Percentiles rank a stretch among this genome's conserved stretches.
Conservation (phyloP, 64 coral and sea anemone species). For the Trachythela sp. region DNA sequence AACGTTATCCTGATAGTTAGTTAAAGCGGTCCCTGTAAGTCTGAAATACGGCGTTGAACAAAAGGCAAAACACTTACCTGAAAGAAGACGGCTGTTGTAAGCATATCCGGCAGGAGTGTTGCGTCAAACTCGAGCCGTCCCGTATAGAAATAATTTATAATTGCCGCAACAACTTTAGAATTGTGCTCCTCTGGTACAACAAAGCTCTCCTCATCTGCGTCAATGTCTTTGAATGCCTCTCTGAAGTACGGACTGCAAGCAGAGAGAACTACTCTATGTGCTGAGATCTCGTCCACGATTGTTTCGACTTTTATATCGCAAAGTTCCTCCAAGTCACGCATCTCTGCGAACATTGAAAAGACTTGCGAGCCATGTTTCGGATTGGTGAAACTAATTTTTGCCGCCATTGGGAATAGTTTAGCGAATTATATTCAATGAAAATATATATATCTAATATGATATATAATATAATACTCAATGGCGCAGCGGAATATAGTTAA, state of each 20-base stretch:
- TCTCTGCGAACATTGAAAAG: neutral
- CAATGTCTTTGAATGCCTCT: neutral
- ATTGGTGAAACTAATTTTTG: neutral
- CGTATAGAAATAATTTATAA: neutral
- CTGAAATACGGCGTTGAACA: neutral
- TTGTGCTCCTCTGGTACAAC: neutral
- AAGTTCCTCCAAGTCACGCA: neutral
- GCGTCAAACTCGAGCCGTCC: neutral
- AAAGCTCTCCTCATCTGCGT: neutral
- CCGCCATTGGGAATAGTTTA: neutral
- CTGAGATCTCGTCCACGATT: neutral
- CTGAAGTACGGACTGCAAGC: neutral
- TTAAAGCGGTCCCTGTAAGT: no score
- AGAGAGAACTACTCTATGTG: neutral
- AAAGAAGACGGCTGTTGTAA: neutral
- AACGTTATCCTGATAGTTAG: no score
- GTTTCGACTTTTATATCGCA: neutral
- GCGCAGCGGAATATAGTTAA: no score
- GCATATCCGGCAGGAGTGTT: neutral
- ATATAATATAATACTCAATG: no score
- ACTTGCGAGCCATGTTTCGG: neutral
- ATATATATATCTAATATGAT: no score
- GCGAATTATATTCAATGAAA: no score
- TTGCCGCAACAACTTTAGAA: neutral
- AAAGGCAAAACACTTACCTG: neutral